These are phyloP conservation scores for Anaspis maculata DNA, from an alignment of 2,888 invertebrate species.

Conservation along the genomic window DNA sequence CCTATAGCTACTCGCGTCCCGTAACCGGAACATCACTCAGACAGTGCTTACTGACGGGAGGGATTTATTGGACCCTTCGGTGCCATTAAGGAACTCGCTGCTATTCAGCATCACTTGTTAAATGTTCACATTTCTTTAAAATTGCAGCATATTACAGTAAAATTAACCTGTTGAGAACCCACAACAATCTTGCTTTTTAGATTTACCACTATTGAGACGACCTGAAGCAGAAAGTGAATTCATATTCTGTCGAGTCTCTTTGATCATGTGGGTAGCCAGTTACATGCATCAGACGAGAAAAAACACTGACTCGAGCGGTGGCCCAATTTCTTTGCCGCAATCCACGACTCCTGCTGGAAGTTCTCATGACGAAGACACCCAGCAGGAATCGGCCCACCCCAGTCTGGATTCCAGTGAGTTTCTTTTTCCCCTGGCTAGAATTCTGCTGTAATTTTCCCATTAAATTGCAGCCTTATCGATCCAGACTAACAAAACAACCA, in stretches of 20 bases:
- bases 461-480: constrained; percentile 33
- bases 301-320: constrained; percentile 35
- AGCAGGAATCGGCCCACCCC: constrained; percentile 50
- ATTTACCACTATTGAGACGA: constrained; percentile 66
- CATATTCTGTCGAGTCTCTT: constrained; percentile 67
- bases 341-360: constrained; percentile 29
- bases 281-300: constrained; percentile 71
- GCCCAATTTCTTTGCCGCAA: constrained; percentile 15
- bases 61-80: too few species aligned
- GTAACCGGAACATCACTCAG: too few species aligned
- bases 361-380: constrained; percentile 44
- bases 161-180: too few species aligned
- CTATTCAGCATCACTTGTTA: too few species aligned
- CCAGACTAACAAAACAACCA: constrained; percentile 35
- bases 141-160: too few species aligned
- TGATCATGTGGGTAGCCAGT: constrained; percentile 84
- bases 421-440: not conserved
- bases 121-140: too few species aligned
- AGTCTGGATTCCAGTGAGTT: constrained; percentile 53
- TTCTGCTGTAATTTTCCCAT: not conserved
- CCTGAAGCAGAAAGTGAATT: constrained; percentile 61
- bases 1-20: too few species aligned
- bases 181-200: constrained; percentile 34
- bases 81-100: too few species aligned
- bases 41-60: too few species aligned